A percentile compares a stretch with the other conserved stretches of the same genome.
Evolutionary conservation across 2,113 vertebrate genomes (phyloP).

Genomic region (Pseudois nayaur): DNA sequence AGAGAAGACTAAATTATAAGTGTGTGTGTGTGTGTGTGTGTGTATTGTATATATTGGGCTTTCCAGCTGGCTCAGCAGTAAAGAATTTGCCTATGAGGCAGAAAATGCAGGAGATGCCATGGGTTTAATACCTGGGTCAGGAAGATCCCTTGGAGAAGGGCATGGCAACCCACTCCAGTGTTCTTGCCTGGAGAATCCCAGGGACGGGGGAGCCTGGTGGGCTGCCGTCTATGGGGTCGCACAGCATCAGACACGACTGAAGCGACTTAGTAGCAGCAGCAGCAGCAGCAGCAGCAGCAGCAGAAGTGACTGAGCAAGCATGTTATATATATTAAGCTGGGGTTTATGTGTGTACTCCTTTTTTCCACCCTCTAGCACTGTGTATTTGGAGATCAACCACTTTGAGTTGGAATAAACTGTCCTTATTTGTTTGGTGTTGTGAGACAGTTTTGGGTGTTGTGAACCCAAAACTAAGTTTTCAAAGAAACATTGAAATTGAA

Average conservation of each 20-base stretch:
- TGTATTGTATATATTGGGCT: neutral
- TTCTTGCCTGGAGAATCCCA: neutral
- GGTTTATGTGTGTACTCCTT: neutral
- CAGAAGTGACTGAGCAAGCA: neutral
- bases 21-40: neutral
- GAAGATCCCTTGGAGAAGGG: neutral
- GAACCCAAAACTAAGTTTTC: neutral
- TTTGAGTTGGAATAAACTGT: neutral
- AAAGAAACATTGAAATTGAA: neutral
- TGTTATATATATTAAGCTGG: neutral
- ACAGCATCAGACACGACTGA: fast-evolving
- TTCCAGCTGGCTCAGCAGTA: neutral
- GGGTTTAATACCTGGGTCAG: neutral
- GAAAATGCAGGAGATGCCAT: neutral
- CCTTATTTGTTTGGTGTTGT: neutral
- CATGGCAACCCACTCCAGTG: neutral
- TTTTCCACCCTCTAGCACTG: neutral
- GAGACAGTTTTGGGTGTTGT: neutral
- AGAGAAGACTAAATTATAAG: neutral
- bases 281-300: no score
- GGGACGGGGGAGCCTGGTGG: neutral
- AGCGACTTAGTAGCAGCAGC: no score
- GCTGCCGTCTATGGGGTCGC: neutral
- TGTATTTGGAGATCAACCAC: neutral
- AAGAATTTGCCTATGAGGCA: neutral